These are phyloP conservation scores for Hemistola chrysoprasaria DNA, from an alignment of 2,888 invertebrate species.

Conservation along the genomic window DNA sequence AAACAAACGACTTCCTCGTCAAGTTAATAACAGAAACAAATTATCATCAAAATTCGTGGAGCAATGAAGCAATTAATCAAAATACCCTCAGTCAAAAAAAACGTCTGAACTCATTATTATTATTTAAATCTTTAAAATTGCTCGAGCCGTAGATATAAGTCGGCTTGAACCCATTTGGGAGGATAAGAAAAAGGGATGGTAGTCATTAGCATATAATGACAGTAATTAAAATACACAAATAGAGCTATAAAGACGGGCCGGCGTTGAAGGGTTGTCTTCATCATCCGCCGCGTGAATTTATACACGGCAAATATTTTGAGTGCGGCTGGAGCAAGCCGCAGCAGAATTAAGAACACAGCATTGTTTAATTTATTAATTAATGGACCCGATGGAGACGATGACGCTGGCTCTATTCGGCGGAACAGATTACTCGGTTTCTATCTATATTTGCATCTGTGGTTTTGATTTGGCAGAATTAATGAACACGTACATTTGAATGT, in stretches of 20 bases:
- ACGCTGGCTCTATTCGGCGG: conserved; percentile 37
- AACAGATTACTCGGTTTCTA: conserved; percentile 39
- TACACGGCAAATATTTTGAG: conserved; percentile 79
- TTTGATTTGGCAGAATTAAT: conserved; percentile 12
- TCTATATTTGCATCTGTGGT: conserved; percentile 17
- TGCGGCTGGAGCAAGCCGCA: conserved; percentile 62
- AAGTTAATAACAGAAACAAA: conserved; percentile 78
- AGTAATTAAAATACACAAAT: conserved; percentile 88
- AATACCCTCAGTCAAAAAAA: conserved; percentile 61
- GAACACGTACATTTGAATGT: background rate
- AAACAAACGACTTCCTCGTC: conserved; percentile 70
- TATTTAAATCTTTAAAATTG: conserved; percentile 77
- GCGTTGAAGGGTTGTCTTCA: conserved; percentile 80
- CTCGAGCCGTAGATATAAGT: conserved; percentile 74
- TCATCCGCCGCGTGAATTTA: conserved; percentile 74
- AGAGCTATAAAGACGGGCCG: conserved; percentile 83
- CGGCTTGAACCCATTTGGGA: conserved; percentile 79
- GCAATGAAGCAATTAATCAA: conserved; percentile 73
- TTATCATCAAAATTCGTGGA: conserved; percentile 60
- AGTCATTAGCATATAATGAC: conserved; percentile 85
- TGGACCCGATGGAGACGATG: conserved; percentile 64
- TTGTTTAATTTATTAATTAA: conserved; percentile 82
- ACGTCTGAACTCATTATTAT: conserved; percentile 64
- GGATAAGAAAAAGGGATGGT: conserved; percentile 83
- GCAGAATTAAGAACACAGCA: conserved; percentile 70